Base-by-base conservation (phyloP, 2,113 vertebrate species). In the Romanogobio albipinnatus region DNA sequence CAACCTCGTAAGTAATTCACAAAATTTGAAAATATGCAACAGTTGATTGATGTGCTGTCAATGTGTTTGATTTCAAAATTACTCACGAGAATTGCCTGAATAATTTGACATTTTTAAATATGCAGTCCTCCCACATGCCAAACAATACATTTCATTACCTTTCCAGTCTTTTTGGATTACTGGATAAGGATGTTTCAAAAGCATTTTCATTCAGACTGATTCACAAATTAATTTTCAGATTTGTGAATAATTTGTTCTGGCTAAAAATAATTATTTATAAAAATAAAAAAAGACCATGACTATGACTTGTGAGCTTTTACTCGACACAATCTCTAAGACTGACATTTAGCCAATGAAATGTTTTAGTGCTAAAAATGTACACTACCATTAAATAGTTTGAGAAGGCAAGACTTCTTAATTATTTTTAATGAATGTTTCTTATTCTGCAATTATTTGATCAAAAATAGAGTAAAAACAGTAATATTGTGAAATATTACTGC, bases 161-260 rank as follows among this genome's bases (percentile, higher is more conserved):
- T 70, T 26, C n/a, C 6, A 74, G 70, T 74, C 43, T 15, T 14
- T 73, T 45, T 47, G 47, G 2, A 26, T 74, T 49, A 26, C 43
- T 47, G 39, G 19, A 70, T 70, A 70, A 70, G 19, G 66, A 71
- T 10, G 66, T 47, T 74, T 74, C 43, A 74, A 47, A 71, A 74
- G 26, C 1, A 62, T 62, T 62, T 62, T 24, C 9, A 62, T 62
- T 62, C 59, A 11, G 15, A 58, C 5, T 17, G 53, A 58, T 58
- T 58, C 53, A 22, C 53, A 33, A 8, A 66, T 66, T 1, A 33
- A 33, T 66, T 66, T 66, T 66, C 14, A 17, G 19, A 70, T 70
- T 39, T 70, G 4, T 70, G 19, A 70, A 70, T 39, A 17, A 10
- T 19, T 70, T 22, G 4, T 70, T n/a, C 1, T 70, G 17, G 43